Conservation (phyloP, 2,113 vertebrate genomes). For the Panthera tigris region DNA sequence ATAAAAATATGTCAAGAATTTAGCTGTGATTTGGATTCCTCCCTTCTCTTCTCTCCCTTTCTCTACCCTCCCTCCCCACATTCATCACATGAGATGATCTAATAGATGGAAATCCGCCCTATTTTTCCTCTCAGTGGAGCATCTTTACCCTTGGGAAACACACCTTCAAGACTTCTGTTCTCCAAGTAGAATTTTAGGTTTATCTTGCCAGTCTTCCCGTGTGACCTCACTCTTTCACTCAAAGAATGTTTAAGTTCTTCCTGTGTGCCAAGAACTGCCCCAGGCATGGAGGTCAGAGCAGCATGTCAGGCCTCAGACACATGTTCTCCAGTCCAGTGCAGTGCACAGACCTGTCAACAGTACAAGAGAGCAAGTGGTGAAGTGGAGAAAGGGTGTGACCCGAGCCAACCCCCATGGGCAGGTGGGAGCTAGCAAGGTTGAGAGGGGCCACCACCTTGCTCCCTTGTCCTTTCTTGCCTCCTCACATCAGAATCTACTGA, state of each 20-base stretch:
- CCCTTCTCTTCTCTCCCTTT: not conserved
- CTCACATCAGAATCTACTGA: not conserved
- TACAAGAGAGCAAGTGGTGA: not conserved
- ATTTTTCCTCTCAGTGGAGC: not conserved
- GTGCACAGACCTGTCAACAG: not conserved
- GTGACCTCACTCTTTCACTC: not conserved
- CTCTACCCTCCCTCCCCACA: rapidly evolving
- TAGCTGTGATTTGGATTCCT: not conserved
- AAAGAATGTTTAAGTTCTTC: not conserved
- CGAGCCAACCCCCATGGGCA: not conserved
- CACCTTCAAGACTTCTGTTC: not conserved
- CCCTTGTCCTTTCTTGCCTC: not conserved
- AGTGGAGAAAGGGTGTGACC: not conserved
- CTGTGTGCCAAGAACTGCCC: not conserved
- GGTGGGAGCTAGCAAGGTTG: not conserved
- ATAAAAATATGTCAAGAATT: constrained; percentile 56
- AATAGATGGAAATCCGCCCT: not conserved
- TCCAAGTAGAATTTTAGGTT: not conserved
- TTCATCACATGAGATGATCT: not conserved
- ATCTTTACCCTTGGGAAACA: not conserved
- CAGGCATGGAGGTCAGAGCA: not conserved
- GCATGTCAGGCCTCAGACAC: not conserved
- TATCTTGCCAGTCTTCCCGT: not conserved
- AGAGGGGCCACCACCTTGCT: not conserved
- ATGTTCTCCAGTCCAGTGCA: not conserved